Percentiles rank a stretch among this genome's conserved stretches.
phyloP scores from a whole-genome alignment of 2,888 invertebrate species.

The Drosophila anomalipes region DNA sequence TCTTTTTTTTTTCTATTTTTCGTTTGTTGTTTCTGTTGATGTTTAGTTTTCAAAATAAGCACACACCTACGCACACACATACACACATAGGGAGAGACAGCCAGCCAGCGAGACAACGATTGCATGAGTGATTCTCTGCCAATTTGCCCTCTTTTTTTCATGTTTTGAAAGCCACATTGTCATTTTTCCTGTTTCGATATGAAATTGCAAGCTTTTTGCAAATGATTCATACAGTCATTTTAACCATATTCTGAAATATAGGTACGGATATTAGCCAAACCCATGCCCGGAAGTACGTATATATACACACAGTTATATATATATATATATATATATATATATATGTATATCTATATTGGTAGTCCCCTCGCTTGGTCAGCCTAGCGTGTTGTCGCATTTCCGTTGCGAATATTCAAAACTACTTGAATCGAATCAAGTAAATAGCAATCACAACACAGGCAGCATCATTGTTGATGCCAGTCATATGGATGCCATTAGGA shows the following conservation, averaged over 20 bases:
- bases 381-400: slow-evolving; percentile 75
- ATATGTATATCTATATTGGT: neutral
- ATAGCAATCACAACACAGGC: slow-evolving; percentile 21
- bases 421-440: slow-evolving; percentile 11
- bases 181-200: slow-evolving; percentile 25
- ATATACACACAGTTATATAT: neutral
- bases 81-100: slow-evolving; percentile 24
- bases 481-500: slow-evolving; percentile 59
- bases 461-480: slow-evolving; percentile 62
- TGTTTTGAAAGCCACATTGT: slow-evolving; percentile 11
- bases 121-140: slow-evolving; percentile 69
- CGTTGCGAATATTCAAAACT: slow-evolving; percentile 63
- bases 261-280: slow-evolving; percentile 30
- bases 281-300: slow-evolving; percentile 54
- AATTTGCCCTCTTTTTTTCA: slow-evolving; percentile 13
- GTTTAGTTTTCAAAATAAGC: slow-evolving; percentile 67
- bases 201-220: slow-evolving; percentile 50
- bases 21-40: slow-evolving; percentile 20
- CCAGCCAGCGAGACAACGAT: slow-evolving; percentile 20
- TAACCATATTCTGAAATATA: slow-evolving; percentile 41
- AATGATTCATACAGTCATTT: slow-evolving; percentile 55
- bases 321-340: neutral
- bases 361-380: slow-evolving; percentile 35
- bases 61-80: slow-evolving; percentile 38
- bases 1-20: neutral